These are phyloP conservation scores for Pseudococcus viburni DNA, from an alignment of 2,888 invertebrate species.

Conservation along the genomic window DNA sequence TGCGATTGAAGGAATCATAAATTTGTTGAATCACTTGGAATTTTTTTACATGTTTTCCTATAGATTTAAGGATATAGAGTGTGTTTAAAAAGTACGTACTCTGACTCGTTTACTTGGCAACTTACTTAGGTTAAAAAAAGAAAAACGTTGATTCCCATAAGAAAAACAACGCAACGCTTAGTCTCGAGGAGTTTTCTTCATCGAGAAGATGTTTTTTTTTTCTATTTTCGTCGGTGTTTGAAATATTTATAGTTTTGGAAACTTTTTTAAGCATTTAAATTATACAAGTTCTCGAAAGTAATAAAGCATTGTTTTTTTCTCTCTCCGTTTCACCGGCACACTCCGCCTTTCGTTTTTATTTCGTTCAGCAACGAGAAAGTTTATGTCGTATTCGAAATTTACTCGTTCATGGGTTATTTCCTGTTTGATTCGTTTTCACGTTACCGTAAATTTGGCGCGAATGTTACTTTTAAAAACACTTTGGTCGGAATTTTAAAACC, in stretches of 20 bases:
- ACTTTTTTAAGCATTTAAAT: slow-evolving; percentile 65
- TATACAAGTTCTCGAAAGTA: slow-evolving; percentile 53
- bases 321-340: background rate
- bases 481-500: background rate
- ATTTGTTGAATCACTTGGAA: background rate
- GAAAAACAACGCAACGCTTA: slow-evolving; percentile 53
- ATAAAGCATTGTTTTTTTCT: slow-evolving; percentile 50
- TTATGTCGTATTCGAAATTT: slow-evolving; percentile 53
- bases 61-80: background rate
- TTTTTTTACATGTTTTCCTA: background rate
- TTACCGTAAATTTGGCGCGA: slow-evolving; percentile 46
- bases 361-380: slow-evolving; percentile 32
- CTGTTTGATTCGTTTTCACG: slow-evolving; percentile 54
- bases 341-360: slow-evolving; percentile 10
- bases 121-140: background rate
- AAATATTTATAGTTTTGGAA: slow-evolving; percentile 62
- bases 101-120: background rate
- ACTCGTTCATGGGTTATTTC: slow-evolving; percentile 58
- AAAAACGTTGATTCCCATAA: slow-evolving; percentile 27
- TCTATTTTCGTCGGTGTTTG: slow-evolving; percentile 33
- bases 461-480: slow-evolving; percentile 55
- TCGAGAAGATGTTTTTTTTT: slow-evolving; percentile 10
- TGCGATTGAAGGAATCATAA: background rate
- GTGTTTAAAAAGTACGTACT: background rate
- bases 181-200: slow-evolving; percentile 18